These are phyloP conservation scores for Forbesichthys agassizii DNA, from an alignment of 2,113 vertebrate species.

Conservation along the genomic window DNA sequence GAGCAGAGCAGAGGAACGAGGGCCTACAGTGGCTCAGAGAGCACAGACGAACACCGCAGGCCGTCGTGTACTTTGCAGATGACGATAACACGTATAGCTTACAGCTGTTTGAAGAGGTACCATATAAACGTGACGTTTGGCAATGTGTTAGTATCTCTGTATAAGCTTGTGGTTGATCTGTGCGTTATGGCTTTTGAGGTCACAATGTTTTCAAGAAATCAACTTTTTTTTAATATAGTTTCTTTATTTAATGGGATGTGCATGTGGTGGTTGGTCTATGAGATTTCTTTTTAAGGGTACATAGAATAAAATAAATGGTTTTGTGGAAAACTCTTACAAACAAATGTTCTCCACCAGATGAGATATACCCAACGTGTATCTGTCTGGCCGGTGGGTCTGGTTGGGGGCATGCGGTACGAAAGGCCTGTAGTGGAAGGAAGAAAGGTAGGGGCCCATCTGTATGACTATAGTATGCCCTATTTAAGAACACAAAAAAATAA, in stretches of 20 bases:
- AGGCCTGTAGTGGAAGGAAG: conserved; percentile 84
- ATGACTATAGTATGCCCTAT: too few species aligned
- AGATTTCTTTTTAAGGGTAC: too few species aligned
- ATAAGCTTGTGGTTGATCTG: neutral
- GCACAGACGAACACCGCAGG: conserved; percentile 65
- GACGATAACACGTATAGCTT: conserved; percentile 85
- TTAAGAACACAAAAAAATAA: too few species aligned
- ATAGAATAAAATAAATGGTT: too few species aligned
- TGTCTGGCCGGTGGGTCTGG: conserved; percentile 90
- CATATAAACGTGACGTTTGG: neutral
- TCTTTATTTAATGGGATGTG: too few species aligned
- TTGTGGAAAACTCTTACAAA: too few species aligned
- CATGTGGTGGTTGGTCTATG: too few species aligned
- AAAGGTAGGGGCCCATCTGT: conserved; percentile 64
- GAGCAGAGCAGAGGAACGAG: conserved; percentile 82
- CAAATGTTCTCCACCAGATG: conserved; percentile 76
- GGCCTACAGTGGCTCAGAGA: conserved; percentile 81
- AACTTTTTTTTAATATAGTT: too few species aligned
- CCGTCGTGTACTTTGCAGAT: conserved; percentile 83
- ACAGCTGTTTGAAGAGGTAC: conserved; percentile 81
- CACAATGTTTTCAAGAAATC: too few species aligned
- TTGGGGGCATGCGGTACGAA: conserved; percentile 89
- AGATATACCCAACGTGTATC: conserved; percentile 85
- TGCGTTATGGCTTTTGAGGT: neutral
- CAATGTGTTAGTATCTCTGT: neutral